phyloP scores from a whole-genome alignment of 2,888 invertebrate species.

The Kuschelorhynchus macadamiae region DNA sequence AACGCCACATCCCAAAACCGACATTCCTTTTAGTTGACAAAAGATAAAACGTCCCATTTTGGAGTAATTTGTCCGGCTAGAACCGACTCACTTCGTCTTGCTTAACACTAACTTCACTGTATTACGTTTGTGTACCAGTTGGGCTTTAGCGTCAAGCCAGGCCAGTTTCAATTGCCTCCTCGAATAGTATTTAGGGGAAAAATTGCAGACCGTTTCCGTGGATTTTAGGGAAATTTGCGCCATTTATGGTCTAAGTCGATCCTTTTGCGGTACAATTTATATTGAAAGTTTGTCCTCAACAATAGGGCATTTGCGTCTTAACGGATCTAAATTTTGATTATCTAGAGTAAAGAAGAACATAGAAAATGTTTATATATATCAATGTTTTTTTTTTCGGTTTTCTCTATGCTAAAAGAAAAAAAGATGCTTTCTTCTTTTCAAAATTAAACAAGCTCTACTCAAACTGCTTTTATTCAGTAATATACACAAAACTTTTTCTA shows the following conservation, averaged over 20 bases:
- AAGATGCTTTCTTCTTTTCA: no score
- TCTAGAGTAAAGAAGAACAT: no score
- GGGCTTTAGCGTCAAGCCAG: conserved; percentile 16
- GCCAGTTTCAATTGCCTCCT: conserved; percentile 35
- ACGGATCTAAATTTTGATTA: no score
- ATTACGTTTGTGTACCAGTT: conserved; percentile 38
- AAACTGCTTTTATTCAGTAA: no score
- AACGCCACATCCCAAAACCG: no score
- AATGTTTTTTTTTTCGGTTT: no score
- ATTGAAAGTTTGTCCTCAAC: not conserved
- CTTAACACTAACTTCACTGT: conserved; percentile 30
- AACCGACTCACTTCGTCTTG: conserved; percentile 39
- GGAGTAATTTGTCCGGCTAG: conserved; percentile 32
- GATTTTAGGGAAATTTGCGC: conserved; percentile 13
- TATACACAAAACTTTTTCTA: no score
- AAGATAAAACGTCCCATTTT: conserved; percentile 20
- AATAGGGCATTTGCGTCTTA: no score
- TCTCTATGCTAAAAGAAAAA: no score
- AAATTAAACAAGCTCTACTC: no score
- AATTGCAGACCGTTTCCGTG: conserved; percentile 24
- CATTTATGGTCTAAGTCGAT: not conserved
- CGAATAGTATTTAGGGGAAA: conserved; percentile 33
- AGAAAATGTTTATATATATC: no score
- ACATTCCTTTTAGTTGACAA: conserved; percentile 31
- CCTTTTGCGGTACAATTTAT: not conserved